Base-by-base conservation (phyloP, 2,888 invertebrate genomes). In the Penaeus monodon region DNA sequence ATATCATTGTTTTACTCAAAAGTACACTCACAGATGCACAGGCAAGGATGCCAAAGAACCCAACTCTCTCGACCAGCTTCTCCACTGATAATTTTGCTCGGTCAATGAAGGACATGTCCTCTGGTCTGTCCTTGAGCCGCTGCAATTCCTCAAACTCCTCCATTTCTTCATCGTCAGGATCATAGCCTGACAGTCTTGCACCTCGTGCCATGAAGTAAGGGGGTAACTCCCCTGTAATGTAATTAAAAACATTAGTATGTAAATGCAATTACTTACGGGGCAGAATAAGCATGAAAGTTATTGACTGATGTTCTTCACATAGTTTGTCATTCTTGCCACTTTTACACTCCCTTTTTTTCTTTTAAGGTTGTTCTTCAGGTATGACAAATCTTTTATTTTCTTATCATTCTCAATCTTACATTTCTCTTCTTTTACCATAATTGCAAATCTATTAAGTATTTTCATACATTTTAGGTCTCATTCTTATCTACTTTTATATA, bases 171-270 rank as follows among this genome's bases (percentile, higher is more conserved):
- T 95, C 95, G 84, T 94, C 94, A 1, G 93, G 91, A 81, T 93
- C 93, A 82, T 92, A 91, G 1, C 94, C 94, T 3, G 93, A 93
- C 65, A 94, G 91, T 44, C 94, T 91, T 6, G 93, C 96, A 8
- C 99, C 98, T 89, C 97, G 94, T n/a, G 99, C 99, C 98, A 99
- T 99, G 93, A 99, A 99, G 94, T 99, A 99, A 0, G 99, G 99
- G 6, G 99, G 99, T 90, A 99, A 93, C 92, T 99, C 99, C 0
- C 90, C 90, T 90, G 84, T 57, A 57, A 57, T 57, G 57, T 57
- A 20, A 57, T 49, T 57, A 17, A 57, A 20, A 20, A 57, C 14
- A 57, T 49, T 49, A 57, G 14, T 17, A 57, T 14, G 14, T 20
- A 17, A 20, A 3, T 57, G 57, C 17, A 57, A 57, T 57, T 14